Conservation (phyloP, 2,888 invertebrate species). For the Patella depressa region DNA sequence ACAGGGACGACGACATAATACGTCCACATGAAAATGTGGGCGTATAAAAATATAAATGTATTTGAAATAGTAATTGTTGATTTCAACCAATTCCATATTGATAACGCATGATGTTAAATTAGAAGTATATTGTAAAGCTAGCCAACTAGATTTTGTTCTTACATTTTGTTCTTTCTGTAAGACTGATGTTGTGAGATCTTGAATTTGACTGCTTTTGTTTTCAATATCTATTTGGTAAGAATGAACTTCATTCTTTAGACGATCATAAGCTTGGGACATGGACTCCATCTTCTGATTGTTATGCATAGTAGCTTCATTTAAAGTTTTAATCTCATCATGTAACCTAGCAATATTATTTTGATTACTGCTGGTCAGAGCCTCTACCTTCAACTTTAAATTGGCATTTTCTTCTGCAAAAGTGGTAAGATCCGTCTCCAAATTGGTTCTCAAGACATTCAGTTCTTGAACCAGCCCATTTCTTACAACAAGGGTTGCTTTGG, state of each 20-base stretch:
- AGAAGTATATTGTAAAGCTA: neutral
- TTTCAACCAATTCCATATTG: too few relatives aligned
- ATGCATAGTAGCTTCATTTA: neutral
- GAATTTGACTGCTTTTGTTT: neutral
- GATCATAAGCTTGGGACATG: neutral
- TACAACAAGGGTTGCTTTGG: too few relatives aligned
- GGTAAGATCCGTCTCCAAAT: too few relatives aligned
- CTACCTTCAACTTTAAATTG: constrained; percentile 18
- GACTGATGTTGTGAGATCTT: neutral
- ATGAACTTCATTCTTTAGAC: neutral
- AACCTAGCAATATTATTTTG: constrained; percentile 23
- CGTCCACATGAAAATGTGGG: too few relatives aligned
- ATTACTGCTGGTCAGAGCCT: constrained; percentile 30
- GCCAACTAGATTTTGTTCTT: neutral
- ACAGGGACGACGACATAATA: too few relatives aligned
- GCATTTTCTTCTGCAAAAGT: constrained; percentile 24
- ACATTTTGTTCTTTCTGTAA: neutral
- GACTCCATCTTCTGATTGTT: neutral
- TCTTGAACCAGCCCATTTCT: too few relatives aligned
- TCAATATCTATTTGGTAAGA: neutral
- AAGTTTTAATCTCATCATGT: neutral
- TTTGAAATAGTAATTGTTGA: too few relatives aligned
- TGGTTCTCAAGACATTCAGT: too few relatives aligned
- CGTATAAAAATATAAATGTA: too few relatives aligned
- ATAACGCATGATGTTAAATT: too few relatives aligned